Percentiles rank a stretch among this genome's conserved stretches.
These are phyloP conservation scores for Himalopsyche anomala DNA, from an alignment of 2,888 invertebrate genomes.

Conservation along the genomic window DNA sequence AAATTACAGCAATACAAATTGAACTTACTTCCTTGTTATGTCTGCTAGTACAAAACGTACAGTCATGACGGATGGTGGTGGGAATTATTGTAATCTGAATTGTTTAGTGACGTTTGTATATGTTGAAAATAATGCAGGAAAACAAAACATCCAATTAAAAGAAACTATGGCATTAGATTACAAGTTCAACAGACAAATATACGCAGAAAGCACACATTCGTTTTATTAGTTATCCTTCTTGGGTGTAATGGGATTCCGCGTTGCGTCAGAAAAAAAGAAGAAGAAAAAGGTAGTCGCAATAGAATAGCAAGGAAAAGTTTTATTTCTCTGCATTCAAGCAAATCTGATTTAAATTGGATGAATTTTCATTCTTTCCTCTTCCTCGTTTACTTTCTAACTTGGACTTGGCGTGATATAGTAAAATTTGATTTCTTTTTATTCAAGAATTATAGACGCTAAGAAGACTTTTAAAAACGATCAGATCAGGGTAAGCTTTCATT, in stretches of 20 bases:
- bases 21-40: too few species aligned
- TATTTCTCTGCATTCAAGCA: conserved; percentile 62
- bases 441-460: too few species aligned
- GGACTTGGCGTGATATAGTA: conserved; percentile 42
- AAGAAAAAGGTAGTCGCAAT: neutral
- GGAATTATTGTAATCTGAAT: too few species aligned
- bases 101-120: too few species aligned
- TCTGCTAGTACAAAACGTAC: too few species aligned
- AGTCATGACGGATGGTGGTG: too few species aligned
- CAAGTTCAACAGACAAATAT: neutral
- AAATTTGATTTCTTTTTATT: conserved; percentile 45
- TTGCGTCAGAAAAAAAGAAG: neutral
- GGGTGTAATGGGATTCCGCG: conserved; percentile 12
- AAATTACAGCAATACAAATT: too few species aligned
- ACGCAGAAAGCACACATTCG: neutral
- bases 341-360: conserved; percentile 65
- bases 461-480: too few species aligned
- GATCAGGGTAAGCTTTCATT: too few species aligned
- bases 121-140: neutral
- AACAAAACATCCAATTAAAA: neutral
- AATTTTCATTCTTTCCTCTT: conserved; percentile 60
- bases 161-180: neutral
- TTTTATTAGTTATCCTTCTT: conserved; percentile 24
- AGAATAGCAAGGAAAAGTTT: conserved; percentile 48
- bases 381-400: conserved; percentile 47